These are phyloP conservation scores for Toxotes lorentzi DNA, from an alignment of 2,797 vertebrate species.

Conservation along the genomic window DNA sequence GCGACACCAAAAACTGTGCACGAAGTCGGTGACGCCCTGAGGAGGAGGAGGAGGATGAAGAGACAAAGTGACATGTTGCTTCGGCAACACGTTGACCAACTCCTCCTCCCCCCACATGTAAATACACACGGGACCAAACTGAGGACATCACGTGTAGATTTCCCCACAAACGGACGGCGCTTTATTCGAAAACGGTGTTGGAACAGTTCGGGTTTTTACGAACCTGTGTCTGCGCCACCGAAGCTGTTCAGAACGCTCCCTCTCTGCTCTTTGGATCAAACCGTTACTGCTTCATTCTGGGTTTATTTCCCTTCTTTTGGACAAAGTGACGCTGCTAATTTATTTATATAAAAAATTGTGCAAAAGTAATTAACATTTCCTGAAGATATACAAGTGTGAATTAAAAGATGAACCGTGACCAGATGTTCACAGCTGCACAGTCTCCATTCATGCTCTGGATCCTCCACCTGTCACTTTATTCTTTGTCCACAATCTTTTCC, in stretches of 20 bases:
- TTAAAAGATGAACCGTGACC: conserved; percentile 78
- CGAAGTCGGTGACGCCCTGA: neutral
- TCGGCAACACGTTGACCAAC: neutral
- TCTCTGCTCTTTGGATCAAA: conserved; percentile 17
- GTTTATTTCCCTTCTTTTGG: conserved; percentile 51
- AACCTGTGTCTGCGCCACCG: conserved; percentile 10
- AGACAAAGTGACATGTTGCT: neutral
- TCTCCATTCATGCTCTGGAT: conserved; percentile 3
- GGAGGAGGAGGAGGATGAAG: conserved; percentile 15
- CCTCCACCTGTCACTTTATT: neutral
- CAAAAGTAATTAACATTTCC: conserved; percentile 86
- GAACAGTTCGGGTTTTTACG: neutral
- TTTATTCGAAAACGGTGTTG: neutral
- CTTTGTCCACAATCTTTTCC: too few species aligned
- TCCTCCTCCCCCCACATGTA: conserved; percentile 57
- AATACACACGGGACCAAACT: conserved; percentile 77
- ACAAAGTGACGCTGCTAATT: conserved; percentile 87
- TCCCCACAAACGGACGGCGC: conserved; percentile 8
- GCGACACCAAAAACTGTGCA: conserved; percentile 20
- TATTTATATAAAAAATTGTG: conserved; percentile 88
- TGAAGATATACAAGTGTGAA: conserved; percentile 82
- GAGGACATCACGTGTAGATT: conserved; percentile 52
- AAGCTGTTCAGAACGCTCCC: neutral
- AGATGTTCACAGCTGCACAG: conserved; percentile 30
- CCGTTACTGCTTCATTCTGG: conserved; percentile 67